Conservation (phyloP, 92 coral and sea anemone species). For the Palythoa caribaeorum region DNA sequence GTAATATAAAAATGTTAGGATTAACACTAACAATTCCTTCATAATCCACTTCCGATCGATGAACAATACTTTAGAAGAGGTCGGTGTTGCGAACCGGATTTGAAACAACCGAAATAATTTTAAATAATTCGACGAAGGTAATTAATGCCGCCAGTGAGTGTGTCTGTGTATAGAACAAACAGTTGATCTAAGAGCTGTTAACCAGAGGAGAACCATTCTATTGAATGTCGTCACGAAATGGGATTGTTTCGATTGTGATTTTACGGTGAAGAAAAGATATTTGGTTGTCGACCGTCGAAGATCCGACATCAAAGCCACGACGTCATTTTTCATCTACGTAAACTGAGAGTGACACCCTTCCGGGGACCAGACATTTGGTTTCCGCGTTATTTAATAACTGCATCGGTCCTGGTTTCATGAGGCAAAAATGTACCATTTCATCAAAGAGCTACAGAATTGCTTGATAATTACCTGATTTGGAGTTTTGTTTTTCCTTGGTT, state of each 20-base stretch:
- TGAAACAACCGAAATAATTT: not conserved
- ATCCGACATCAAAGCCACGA: slow-evolving; percentile 1
- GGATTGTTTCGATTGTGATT: not conserved
- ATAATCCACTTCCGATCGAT: not conserved
- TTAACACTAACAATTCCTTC: not conserved
- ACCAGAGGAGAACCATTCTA: too few relatives aligned
- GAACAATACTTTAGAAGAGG: slow-evolving; percentile 2
- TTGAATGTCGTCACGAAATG: not conserved
- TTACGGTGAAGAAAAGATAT: not conserved
- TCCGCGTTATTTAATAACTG: slow-evolving; percentile 8
- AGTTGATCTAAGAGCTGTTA: not conserved
- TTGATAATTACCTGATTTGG: not conserved
- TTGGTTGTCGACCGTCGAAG: not conserved
- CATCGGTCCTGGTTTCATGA: not conserved
- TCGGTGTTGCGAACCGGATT: slow-evolving; percentile 22
- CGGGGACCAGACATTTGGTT: slow-evolving; percentile 4
- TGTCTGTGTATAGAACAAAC: too few relatives aligned
- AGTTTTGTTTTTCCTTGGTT: not conserved
- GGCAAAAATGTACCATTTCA: too few relatives aligned
- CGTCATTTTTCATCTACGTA: slow-evolving; percentile 19
- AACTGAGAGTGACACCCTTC: slow-evolving; percentile 27
- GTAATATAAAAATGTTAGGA: not conserved
- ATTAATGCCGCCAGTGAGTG: not conserved
- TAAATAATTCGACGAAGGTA: not conserved
- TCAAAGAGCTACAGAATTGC: not conserved